Evolutionary conservation across 1,140 invertebrate genomes (phyloP).

Genomic region (Elysia chlorotica): DNA sequence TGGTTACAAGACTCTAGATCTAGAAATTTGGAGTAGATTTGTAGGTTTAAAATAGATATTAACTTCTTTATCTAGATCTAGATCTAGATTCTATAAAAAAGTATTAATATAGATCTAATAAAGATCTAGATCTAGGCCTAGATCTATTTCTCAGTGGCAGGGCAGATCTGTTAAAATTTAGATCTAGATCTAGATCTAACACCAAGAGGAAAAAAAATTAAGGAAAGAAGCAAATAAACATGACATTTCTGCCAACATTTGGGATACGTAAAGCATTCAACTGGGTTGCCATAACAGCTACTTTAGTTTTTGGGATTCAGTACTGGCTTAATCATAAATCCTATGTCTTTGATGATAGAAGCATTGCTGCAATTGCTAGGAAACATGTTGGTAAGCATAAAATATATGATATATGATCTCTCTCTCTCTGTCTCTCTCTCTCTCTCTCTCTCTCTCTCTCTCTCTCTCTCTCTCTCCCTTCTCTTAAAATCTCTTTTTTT

Average conservation of each 20-base stretch:
- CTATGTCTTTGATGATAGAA: not conserved
- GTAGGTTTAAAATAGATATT: too few species aligned
- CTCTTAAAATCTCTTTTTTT: not conserved
- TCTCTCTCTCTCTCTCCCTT: conserved; percentile 13
- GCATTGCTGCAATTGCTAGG: not conserved
- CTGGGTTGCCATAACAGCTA: conserved; percentile 19
- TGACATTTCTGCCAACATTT: conserved; percentile 11
- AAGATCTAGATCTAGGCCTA: too few species aligned
- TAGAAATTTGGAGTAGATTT: too few species aligned
- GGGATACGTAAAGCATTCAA: conserved; percentile 33
- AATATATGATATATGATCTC: not conserved
- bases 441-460: conserved; percentile 14
- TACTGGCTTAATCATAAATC: conserved; percentile 69
- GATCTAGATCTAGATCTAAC: too few species aligned
- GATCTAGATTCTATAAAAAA: too few species aligned
- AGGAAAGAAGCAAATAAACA: not conserved
- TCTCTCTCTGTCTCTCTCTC: not conserved
- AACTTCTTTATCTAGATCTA: too few species aligned
- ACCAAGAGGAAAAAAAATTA: not conserved
- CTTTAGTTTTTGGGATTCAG: conserved; percentile 27
- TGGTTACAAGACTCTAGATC: too few species aligned
- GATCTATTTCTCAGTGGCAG: too few species aligned
- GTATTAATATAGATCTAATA: too few species aligned
- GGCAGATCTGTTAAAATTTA: too few species aligned
- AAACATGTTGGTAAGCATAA: not conserved